A percentile compares a stretch with the other conserved stretches of the same genome.
Evolutionary conservation across 2,888 invertebrate genomes (phyloP).

Genomic region (Zygogramma bicolorata): DNA sequence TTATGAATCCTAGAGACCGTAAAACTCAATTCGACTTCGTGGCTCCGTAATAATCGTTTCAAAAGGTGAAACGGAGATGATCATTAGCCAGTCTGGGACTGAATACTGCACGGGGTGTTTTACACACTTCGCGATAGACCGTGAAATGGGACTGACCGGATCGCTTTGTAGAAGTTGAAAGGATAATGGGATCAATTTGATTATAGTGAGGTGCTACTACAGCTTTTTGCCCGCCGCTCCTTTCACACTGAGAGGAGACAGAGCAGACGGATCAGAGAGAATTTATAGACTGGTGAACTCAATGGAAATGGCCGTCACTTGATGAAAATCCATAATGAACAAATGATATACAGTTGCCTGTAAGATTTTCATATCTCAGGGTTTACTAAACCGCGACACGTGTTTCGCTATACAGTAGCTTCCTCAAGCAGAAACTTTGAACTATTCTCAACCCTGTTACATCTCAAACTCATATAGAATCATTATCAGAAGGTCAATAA

Average conservation of each 20-base stretch:
- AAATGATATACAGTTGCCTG: too few relatives aligned
- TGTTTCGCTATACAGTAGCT: too few relatives aligned
- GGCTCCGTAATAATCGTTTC: not conserved
- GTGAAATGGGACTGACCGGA: not conserved
- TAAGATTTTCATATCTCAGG: too few relatives aligned
- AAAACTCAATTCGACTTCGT: slow-evolving; percentile 7
- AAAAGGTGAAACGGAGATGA: not conserved
- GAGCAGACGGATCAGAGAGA: not conserved
- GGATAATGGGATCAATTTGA: not conserved
- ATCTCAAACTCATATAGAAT: too few relatives aligned
- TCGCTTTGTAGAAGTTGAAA: not conserved
- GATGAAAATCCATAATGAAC: too few relatives aligned
- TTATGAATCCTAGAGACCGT: not conserved
- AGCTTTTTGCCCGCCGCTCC: not conserved
- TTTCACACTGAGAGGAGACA: not conserved
- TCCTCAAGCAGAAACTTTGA: too few relatives aligned
- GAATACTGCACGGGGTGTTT: not conserved
- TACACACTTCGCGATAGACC: not conserved
- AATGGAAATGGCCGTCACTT: too few relatives aligned
- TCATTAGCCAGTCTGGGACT: not conserved
- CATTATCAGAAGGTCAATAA: too few relatives aligned
- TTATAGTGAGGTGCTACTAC: not conserved
- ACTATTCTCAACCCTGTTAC: too few relatives aligned
- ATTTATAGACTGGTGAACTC: not conserved
- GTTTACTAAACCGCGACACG: too few relatives aligned